phyloP scores from a whole-genome alignment of 2,113 vertebrate species.

The Cyanocitta stelleri region DNA sequence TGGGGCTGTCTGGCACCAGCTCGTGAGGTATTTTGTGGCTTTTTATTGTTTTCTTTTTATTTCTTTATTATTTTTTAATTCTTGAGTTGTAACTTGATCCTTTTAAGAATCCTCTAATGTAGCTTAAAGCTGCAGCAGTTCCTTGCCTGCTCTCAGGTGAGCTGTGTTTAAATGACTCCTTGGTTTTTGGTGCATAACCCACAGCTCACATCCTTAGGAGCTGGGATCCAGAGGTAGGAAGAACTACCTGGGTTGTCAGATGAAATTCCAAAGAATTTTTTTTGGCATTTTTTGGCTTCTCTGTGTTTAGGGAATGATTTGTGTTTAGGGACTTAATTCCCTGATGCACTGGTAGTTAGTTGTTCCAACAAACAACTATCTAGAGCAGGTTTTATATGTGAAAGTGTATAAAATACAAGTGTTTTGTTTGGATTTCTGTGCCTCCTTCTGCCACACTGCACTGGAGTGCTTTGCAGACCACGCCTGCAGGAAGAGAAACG shows the following conservation, averaged over 20 bases:
- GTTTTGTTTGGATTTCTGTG: background rate
- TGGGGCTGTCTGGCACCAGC: background rate
- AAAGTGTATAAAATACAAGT: background rate
- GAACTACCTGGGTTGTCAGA: background rate
- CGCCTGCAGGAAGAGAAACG: rapidly evolving
- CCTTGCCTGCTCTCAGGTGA: background rate
- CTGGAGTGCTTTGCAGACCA: background rate
- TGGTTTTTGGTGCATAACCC: background rate
- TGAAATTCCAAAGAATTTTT: background rate
- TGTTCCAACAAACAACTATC: background rate
- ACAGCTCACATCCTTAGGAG: background rate
- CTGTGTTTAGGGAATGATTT: background rate
- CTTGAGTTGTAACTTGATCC: background rate
- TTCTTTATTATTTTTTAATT: background rate
- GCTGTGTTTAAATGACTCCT: background rate
- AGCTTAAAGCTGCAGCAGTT: background rate
- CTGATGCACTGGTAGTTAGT: too few species aligned
- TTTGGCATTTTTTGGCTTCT: background rate
- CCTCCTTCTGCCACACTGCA: rapidly evolving
- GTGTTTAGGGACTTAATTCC: background rate
- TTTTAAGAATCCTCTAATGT: background rate
- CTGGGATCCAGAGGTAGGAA: background rate
- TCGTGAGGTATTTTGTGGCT: rapidly evolving
- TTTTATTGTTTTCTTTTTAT: background rate
- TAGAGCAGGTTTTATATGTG: background rate